These are phyloP conservation scores for Parnassius mnemosyne DNA, from an alignment of 2,888 invertebrate genomes.

Conservation along the genomic window DNA sequence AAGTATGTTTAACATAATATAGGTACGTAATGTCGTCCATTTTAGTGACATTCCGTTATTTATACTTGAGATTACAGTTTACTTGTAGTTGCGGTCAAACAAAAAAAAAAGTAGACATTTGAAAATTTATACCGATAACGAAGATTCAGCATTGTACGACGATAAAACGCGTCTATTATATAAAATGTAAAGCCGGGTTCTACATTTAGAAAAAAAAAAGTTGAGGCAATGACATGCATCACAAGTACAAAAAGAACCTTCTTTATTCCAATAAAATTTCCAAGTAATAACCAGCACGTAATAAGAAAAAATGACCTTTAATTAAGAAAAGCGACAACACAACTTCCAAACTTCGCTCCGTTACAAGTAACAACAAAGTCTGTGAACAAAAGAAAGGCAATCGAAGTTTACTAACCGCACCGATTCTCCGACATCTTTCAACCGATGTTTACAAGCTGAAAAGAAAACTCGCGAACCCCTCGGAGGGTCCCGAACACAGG, in stretches of 20 bases:
- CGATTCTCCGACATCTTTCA: slow-evolving; percentile 63
- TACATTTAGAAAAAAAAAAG: no score
- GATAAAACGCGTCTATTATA: no score
- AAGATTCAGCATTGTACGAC: no score
- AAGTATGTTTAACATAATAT: no score
- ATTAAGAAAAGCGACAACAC: slow-evolving; percentile 20
- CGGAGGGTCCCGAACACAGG: slow-evolving; percentile 43
- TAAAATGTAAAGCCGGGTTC: no score
- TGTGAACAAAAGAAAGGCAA: slow-evolving; percentile 42
- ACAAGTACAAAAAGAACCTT: background rate
- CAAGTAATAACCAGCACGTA: slow-evolving; percentile 5
- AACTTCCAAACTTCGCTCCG: slow-evolving; percentile 11
- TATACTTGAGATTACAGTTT: no score
- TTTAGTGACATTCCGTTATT: no score
- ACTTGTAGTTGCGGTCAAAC: no score
- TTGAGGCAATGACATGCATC: no score
- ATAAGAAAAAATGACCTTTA: slow-evolving; percentile 24
- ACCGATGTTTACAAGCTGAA: slow-evolving; percentile 69
- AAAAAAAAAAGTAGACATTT: no score
- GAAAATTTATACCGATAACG: no score
- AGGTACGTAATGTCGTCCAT: no score
- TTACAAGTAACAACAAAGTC: slow-evolving; percentile 31
- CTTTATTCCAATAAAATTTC: slow-evolving; percentile 6
- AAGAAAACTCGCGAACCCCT: slow-evolving; percentile 49
- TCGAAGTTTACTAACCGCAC: slow-evolving; percentile 58